These are phyloP conservation scores for Montipora sp. DNA, from an alignment of 64 coral and sea anemone genomes.

Conservation along the genomic window DNA sequence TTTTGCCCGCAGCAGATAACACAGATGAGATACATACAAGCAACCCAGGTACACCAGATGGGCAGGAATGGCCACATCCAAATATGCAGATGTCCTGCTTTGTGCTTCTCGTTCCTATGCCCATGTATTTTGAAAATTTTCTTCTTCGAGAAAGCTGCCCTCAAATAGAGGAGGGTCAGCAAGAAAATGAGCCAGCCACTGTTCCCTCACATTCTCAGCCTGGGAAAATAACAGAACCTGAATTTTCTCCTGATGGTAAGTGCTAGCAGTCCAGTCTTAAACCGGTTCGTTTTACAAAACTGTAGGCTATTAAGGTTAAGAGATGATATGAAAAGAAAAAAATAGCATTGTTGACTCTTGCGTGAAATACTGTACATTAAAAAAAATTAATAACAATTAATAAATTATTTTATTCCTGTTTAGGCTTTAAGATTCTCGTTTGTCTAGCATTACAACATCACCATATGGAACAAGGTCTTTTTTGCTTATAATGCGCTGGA, in stretches of 20 bases:
- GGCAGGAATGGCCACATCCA: background rate
- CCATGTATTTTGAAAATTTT: slow-evolving; percentile 26
- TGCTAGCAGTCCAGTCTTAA: background rate
- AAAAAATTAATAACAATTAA: too few relatives aligned
- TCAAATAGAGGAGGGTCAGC: background rate
- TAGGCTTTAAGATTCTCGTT: too few relatives aligned
- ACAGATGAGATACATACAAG: background rate
- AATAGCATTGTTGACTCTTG: too few relatives aligned
- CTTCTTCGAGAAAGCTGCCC: background rate
- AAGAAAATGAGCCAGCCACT: background rate
- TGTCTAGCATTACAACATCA: too few relatives aligned
- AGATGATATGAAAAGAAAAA: too few relatives aligned
- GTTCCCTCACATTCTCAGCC: background rate
- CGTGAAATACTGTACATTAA: too few relatives aligned
- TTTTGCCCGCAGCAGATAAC: background rate
- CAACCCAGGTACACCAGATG: background rate
- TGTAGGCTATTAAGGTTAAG: too few relatives aligned
- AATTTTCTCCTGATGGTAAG: background rate
- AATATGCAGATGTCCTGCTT: background rate
- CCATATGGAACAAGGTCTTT: too few relatives aligned
- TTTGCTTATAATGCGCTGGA: too few relatives aligned
- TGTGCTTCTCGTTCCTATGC: slow-evolving; percentile 32
- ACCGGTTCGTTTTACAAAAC: too few relatives aligned
- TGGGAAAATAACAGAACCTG: background rate
- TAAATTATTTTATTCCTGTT: too few relatives aligned